These are phyloP conservation scores for Neosilurus mollespiculum DNA, from an alignment of 2,797 vertebrate genomes.

Conservation along the genomic window DNA sequence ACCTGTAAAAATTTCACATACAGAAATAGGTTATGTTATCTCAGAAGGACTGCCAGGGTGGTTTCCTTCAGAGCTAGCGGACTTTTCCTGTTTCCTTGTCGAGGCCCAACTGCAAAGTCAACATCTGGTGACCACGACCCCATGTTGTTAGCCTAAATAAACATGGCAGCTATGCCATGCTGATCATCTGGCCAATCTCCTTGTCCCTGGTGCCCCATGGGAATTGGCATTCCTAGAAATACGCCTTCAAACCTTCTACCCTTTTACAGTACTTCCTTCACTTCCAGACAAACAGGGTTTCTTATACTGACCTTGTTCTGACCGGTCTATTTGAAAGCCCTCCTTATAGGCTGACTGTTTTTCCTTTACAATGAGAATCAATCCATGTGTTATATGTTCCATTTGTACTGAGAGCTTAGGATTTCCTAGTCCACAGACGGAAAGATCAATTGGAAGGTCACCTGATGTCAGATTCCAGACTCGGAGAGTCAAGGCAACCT, in stretches of 20 bases:
- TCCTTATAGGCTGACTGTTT: not conserved
- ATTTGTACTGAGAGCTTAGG: no score
- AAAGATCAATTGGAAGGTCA: no score
- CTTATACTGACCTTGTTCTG: not conserved
- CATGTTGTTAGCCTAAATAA: not conserved
- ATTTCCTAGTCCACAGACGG: no score
- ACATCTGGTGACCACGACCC: not conserved
- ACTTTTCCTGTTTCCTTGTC: not conserved
- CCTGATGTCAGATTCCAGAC: no score
- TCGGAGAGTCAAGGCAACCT: no score
- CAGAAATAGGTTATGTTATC: not conserved
- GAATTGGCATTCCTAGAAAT: not conserved
- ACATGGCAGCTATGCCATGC: no score
- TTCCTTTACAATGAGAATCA: not conserved
- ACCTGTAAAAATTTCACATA: slow-evolving; percentile 42
- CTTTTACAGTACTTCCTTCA: not conserved
- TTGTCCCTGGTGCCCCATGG: not conserved
- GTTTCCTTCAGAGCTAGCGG: not conserved
- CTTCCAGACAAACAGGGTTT: not conserved
- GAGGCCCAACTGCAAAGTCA: not conserved
- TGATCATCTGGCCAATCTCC: not conserved
- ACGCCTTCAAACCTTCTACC: not conserved
- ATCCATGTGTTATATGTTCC: not conserved
- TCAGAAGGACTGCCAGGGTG: no score
- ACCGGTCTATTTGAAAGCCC: not conserved